These are phyloP conservation scores for Platypus cylindrus DNA, from an alignment of 2,888 invertebrate species.

Conservation along the genomic window DNA sequence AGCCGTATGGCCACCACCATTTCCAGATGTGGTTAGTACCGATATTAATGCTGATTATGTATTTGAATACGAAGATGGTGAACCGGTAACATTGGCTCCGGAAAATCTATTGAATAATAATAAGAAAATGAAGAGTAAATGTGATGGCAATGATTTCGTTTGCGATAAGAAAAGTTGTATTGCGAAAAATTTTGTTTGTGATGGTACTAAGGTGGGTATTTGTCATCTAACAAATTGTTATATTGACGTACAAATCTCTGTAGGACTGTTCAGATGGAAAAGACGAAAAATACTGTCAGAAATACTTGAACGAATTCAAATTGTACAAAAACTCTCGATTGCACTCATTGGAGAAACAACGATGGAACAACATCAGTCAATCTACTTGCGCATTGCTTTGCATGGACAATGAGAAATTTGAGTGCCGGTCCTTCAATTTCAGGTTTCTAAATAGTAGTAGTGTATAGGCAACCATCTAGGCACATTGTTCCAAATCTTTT, in stretches of 20 bases:
- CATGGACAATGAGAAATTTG: slow-evolving; percentile 39
- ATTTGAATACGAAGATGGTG: slow-evolving; percentile 28
- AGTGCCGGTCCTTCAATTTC: slow-evolving; percentile 49
- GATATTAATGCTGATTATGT: slow-evolving; percentile 30
- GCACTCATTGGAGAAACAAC: slow-evolving; percentile 40
- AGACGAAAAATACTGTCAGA: slow-evolving; percentile 42
- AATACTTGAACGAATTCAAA: slow-evolving; percentile 36
- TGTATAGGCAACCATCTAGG: neutral
- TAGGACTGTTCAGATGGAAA: slow-evolving; percentile 46
- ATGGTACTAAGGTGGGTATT: slow-evolving; percentile 39
- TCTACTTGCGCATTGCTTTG: slow-evolving; percentile 45
- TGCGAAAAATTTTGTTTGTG: slow-evolving; percentile 42
- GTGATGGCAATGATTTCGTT: slow-evolving; percentile 34
- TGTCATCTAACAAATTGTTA: too few species aligned
- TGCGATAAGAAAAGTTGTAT: slow-evolving; percentile 39
- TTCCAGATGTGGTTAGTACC: slow-evolving; percentile 19
- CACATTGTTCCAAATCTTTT: neutral
- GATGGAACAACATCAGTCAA: slow-evolving; percentile 41
- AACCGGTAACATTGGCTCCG: slow-evolving; percentile 21
- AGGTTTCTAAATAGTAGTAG: slow-evolving; percentile 26
- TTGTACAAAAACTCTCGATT: slow-evolving; percentile 34
- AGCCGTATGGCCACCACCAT: slow-evolving; percentile 25
- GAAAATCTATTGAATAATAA: slow-evolving; percentile 18
- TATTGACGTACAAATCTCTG: neutral
- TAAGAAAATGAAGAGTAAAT: slow-evolving; percentile 14